phyloP scores from a whole-genome alignment of 64 coral and sea anemone genomes.

The Exaiptasia diaphana region DNA sequence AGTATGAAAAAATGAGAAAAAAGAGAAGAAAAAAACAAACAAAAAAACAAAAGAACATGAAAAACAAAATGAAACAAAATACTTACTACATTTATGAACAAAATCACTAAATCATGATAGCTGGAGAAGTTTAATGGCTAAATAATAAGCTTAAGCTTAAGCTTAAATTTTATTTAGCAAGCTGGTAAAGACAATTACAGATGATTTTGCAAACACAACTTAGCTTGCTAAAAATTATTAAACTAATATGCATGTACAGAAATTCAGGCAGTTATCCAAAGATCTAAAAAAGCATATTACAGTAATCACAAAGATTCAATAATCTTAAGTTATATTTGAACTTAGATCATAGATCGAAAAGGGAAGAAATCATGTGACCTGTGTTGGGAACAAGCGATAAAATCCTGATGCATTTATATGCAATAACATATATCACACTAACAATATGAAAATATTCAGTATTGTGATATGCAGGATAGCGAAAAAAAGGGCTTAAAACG shows the following conservation, averaged over 20 bases:
- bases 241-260: too few relatives aligned
- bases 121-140: too few relatives aligned
- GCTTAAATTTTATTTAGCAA: too few relatives aligned
- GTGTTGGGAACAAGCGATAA: background rate
- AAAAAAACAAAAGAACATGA: background rate
- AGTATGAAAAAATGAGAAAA: background rate
- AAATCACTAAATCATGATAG: background rate
- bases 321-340: too few relatives aligned
- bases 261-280: too few relatives aligned
- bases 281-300: too few relatives aligned
- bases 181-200: too few relatives aligned
- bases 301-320: too few relatives aligned
- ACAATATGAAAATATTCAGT: background rate
- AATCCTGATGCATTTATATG: background rate
- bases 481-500: background rate
- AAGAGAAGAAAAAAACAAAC: background rate
- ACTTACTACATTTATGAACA: too few relatives aligned
- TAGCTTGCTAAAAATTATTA: too few relatives aligned
- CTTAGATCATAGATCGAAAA: background rate
- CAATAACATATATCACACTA: background rate
- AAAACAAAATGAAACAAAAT: background rate
- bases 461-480: background rate
- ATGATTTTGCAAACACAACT: too few relatives aligned
- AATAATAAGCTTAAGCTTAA: too few relatives aligned
- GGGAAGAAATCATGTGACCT: background rate